Conservation (phyloP, 1,140 invertebrate species). For the Drosophila bocki region DNA sequence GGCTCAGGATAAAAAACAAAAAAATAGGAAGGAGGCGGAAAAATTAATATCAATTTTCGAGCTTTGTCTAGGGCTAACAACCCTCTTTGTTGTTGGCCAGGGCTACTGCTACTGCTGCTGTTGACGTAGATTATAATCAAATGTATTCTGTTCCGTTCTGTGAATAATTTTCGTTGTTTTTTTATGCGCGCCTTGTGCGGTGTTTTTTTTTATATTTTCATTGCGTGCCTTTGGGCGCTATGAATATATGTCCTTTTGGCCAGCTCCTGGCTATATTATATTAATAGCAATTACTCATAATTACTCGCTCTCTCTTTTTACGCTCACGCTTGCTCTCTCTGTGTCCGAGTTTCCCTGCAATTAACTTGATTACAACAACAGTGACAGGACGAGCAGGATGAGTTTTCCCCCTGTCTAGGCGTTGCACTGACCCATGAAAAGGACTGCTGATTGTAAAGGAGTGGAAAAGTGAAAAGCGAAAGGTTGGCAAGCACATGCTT, state of each 20-base stretch:
- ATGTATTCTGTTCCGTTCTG: slow-evolving; percentile 50
- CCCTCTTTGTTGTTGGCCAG: slow-evolving; percentile 30
- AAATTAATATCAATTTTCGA: slow-evolving; percentile 82
- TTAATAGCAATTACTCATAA: slow-evolving; percentile 81
- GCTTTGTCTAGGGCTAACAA: slow-evolving; percentile 72
- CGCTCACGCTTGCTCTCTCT: neutral
- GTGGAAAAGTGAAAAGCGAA: slow-evolving; percentile 28
- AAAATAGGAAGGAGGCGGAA: slow-evolving; percentile 14
- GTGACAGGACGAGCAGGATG: slow-evolving; percentile 13
- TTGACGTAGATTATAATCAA: slow-evolving; percentile 69
- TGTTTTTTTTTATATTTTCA: slow-evolving; percentile 50
- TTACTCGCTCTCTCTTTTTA: slow-evolving; percentile 56
- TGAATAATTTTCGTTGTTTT: slow-evolving; percentile 36
- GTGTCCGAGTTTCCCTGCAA: slow-evolving; percentile 41
- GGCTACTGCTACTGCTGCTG: slow-evolving; percentile 33
- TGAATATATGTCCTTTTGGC: slow-evolving; percentile 64
- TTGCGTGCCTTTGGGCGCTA: slow-evolving; percentile 69
- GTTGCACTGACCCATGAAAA: slow-evolving; percentile 49
- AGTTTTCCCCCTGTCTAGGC: slow-evolving; percentile 17
- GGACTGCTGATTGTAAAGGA: slow-evolving; percentile 29
- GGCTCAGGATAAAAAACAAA: slow-evolving; percentile 32
- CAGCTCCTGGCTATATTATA: slow-evolving; percentile 66
- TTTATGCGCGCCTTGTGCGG: slow-evolving; percentile 5
- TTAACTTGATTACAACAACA: slow-evolving; percentile 76
- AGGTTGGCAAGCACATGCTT: slow-evolving; percentile 49